Evolutionary conservation across 2,797 vertebrate genomes (phyloP), one percentile per base, ranked within the genome.

Genomic region (Jordanella pulchra): DNA sequence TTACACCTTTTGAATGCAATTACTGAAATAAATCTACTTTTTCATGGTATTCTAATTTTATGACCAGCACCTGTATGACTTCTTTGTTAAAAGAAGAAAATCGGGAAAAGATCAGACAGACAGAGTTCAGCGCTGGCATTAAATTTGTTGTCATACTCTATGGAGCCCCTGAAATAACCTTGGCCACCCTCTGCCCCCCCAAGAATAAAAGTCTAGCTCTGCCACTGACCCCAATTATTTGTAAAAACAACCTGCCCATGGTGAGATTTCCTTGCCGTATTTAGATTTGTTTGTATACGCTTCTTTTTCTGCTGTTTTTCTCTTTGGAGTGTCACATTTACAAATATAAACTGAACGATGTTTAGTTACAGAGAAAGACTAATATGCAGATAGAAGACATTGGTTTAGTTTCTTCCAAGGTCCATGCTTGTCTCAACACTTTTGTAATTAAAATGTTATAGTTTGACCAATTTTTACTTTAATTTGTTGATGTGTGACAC

Each of bases 351-450:
- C 53, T 4, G 23, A 12, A 25, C 35, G 13, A 48, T 50, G 55
- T 27, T 4, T n/a, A 69, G 60, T 65, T 65, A 60, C 30, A 70
- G 23, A 72, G 25, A 81, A 48, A 83, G 64, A 72, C 32, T 15
- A 3, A 76, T 27, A n/a, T 45, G 35, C 55, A 86, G 61, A 58
- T 77, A 73, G 51, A 73, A 67, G 56, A 65, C 30, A 79, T 54
- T 51, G 1, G 70, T 89, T 91, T 78, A 89, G 79, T 81, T 74
- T 69, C 73, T 28, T 77, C 69, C 64, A 80, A 83, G 72, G 81
- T 81, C 81, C 86, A 77, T 61, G 45, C 67, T 39, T 65, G 72
- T 69, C 56, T 74, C 67, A 69, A 14, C 67, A 71, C 71, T 73
- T 78, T 69, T 75, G 68, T 73, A 84, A 82, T 83, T 74, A 88